Evolutionary conservation across 2,888 invertebrate species (phyloP).

Genomic region (Dasysyrphus tricinctus): DNA sequence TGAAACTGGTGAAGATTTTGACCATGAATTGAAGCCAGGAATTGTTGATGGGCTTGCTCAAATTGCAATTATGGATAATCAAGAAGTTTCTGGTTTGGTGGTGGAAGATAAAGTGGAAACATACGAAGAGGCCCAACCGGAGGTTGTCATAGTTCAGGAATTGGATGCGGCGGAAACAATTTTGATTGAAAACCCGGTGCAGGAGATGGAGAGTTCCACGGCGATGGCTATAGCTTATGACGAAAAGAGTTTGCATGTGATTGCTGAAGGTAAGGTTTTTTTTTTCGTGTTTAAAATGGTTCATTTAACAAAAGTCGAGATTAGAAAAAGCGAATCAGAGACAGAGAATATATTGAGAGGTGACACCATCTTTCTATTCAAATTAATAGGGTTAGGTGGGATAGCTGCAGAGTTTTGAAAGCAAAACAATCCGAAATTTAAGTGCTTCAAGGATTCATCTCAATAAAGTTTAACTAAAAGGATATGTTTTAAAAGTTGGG

Average conservation of each 20-base stretch:
- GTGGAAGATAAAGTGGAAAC: slow-evolving; percentile 46
- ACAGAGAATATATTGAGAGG: too few relatives aligned
- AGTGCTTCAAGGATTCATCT: too few relatives aligned
- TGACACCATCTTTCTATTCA: too few relatives aligned
- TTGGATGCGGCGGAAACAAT: not conserved
- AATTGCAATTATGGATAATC: slow-evolving; percentile 28
- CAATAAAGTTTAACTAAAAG: too few relatives aligned
- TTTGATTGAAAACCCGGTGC: slow-evolving; percentile 19
- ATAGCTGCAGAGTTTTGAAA: too few relatives aligned
- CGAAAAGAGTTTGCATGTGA: slow-evolving; percentile 49
- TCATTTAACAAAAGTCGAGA: too few relatives aligned
- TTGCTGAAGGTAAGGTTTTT: slow-evolving; percentile 40
- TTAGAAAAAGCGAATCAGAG: too few relatives aligned
- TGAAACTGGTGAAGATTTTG: not conserved
- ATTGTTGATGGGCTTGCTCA: slow-evolving; percentile 9
- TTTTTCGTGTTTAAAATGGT: too few relatives aligned
- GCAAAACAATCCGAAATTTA: too few relatives aligned
- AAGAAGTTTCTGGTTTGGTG: slow-evolving; percentile 34
- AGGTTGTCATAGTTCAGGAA: slow-evolving; percentile 13
- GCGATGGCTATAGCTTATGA: not conserved
- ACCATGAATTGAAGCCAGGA: slow-evolving; percentile 16
- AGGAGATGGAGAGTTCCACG: not conserved
- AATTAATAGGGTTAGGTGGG: too few relatives aligned
- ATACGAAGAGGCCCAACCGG: slow-evolving; percentile 6
- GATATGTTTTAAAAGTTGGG: too few relatives aligned